Evolutionary conservation across 2,888 invertebrate genomes (phyloP).

Genomic region (Conops quadrifasciatus): DNA sequence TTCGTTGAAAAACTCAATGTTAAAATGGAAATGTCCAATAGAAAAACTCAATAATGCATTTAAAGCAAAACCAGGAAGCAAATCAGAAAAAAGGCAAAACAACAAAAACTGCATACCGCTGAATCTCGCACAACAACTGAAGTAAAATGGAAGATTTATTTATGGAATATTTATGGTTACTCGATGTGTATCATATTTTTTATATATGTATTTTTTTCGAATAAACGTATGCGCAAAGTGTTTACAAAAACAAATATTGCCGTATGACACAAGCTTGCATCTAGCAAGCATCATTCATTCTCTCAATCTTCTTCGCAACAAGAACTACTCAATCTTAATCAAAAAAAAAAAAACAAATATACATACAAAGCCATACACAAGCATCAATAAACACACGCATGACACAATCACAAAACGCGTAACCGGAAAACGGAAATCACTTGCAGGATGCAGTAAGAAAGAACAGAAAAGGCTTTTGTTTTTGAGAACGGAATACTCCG

Average conservation of each 20-base stretch:
- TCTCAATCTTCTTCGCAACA: background rate
- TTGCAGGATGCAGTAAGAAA: constrained; percentile 1
- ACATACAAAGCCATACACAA: constrained; percentile 7
- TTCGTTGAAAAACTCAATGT: no score
- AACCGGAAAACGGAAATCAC: constrained; percentile 8
- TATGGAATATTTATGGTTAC: no score
- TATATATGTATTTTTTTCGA: no score
- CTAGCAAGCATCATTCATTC: background rate
- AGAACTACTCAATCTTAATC: constrained; percentile 26
- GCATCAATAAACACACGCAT: background rate
- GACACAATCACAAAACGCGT: background rate
- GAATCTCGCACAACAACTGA: background rate
- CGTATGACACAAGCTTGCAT: constrained; percentile 9
- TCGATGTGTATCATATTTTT: no score
- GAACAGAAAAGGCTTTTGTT: background rate
- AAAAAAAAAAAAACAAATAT: constrained; percentile 13
- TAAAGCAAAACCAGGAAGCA: no score
- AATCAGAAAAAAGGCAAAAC: background rate
- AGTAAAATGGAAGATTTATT: background rate
- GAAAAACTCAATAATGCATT: no score
- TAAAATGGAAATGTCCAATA: no score
- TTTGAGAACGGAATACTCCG: background rate
- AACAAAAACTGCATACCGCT: background rate
- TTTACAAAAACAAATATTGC: background rate
- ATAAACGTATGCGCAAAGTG: background rate